Evolutionary conservation across 2,113 vertebrate species (phyloP), one percentile per base, ranked within the genome.

Genomic region (Dunckerocampus dactyliophorus): DNA sequence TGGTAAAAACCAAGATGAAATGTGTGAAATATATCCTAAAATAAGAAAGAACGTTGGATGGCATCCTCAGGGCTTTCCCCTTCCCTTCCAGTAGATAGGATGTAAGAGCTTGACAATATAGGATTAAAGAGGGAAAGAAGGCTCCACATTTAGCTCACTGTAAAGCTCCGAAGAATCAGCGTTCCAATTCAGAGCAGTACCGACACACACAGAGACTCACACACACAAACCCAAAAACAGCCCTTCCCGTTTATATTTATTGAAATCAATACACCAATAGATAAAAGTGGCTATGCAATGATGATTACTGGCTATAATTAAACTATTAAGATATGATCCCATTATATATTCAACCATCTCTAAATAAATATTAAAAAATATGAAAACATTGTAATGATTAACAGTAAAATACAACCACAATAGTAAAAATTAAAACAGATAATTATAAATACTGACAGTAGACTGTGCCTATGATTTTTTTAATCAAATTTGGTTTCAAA

Each of bases 111-210:
- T 43, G 22, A 28, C 28, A 39, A 42, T 19, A 28, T 9, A 57
- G 65, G 58, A 84, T 75, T 65, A 74, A 13, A n/a, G 43, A 45
- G 45, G 49, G 31, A 69, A 63, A 56, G 63, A 48, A 52, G 42
- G 59, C 59, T 63, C 54, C 68, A 56, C 52, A 65, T 56, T 67
- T 47, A 71, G 63, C 65, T 63, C 71, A 68, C 16, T 21, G 62
- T 74, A 55, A 59, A 51, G 48, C 24, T 39, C 28, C 49, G 19
- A 61, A 78, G 46, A 48, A 56, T 55, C 74, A 70, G 62, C 45
- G 55, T 63, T 71, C 43, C 31, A 31, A 14, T 19, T 63, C 70
- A 20, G 28, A 58, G 39, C 49, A 49, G 8, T 22, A 17, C 17
- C 48, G 37, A 17, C 34, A 49, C 9, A 10, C 8, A 49, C 19